Base-by-base conservation (phyloP, 1,140 invertebrate genomes). In the Tetramorium alpestre region DNA sequence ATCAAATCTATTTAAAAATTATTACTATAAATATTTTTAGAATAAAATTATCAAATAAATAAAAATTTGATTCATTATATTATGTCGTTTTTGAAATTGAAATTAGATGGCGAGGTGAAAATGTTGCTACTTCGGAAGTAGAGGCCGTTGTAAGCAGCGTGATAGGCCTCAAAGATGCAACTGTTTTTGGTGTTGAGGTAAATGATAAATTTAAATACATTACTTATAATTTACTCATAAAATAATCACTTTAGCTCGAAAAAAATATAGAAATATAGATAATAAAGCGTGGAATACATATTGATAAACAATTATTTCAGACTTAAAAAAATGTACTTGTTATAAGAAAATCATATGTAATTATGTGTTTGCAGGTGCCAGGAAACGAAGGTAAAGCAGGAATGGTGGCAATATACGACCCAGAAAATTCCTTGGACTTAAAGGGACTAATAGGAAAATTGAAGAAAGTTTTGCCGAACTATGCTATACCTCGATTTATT, bases 81-180 rank as follows among this genome's bases (percentile, higher is more conserved):
- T 81, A 44, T n/a, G 18, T 44, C 1, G 6, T 7, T 70, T 0
- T 65, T 78, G 8, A 47, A 78, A 81, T 69, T 65, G 16, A 62
- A 56, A 89, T 96, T 94, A 97, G 99, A 89, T 98, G 97, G 97
- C 97, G 98, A 85, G 99, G 99, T 44, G 99, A 99, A 95, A 99
- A 99, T 94, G 99, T 99, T 0, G 98, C 99, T 0, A 99, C 99
- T 7, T 97, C 97, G n/a, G 99, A 99, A 96, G 98, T 99, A 0
- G 99, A 99, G 96, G 98, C 97, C 41, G 97, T 99, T 1, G 97
- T 99, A 58, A 98, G 97, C 89, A 98, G 98, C 88, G 95, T 98
- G 44, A 95, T 98, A 60, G 96, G 97, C 51, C 92, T 98, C 5
- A 97, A 96, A 88, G 97, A 98, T 93, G 96, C 96, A 54, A 96